These are phyloP conservation scores for Gymnoscopelus braueri DNA, from an alignment of 2,797 vertebrate species.

Conservation along the genomic window DNA sequence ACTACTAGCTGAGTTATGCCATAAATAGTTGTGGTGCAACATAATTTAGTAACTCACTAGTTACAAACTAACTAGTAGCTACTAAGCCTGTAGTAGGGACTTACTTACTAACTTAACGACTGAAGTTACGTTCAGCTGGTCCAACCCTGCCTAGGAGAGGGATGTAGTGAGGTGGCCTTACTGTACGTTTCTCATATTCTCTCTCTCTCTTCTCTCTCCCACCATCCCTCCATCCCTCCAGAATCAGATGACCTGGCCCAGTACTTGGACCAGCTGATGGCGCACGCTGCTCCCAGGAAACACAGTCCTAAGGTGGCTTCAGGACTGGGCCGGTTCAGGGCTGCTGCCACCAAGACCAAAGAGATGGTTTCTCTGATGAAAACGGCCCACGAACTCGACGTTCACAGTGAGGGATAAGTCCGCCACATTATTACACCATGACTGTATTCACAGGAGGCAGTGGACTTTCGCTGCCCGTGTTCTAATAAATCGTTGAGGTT, in stretches of 20 bases:
- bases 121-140: no score
- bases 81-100: no score
- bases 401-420: constrained; percentile 85
- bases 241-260: constrained; percentile 88
- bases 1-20: no score
- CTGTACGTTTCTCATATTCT: background rate
- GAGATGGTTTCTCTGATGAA: constrained; percentile 88
- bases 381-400: constrained; percentile 89
- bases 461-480: no score
- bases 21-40: no score
- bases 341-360: constrained; percentile 86
- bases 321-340: constrained; percentile 82
- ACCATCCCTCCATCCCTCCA: constrained; percentile 38
- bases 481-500: no score
- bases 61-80: no score
- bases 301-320: constrained; percentile 27
- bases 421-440: no score
- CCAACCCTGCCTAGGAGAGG: background rate
- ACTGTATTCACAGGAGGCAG: no score
- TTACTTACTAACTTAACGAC: no score
- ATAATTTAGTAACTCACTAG: no score
- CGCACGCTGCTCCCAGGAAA: constrained; percentile 74
- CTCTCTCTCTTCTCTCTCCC: background rate
- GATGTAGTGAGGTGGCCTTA: no score
- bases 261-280: constrained; percentile 93